These are phyloP conservation scores for Ophthalmolycus amberensis DNA, from an alignment of 2,113 vertebrate genomes.

Conservation along the genomic window DNA sequence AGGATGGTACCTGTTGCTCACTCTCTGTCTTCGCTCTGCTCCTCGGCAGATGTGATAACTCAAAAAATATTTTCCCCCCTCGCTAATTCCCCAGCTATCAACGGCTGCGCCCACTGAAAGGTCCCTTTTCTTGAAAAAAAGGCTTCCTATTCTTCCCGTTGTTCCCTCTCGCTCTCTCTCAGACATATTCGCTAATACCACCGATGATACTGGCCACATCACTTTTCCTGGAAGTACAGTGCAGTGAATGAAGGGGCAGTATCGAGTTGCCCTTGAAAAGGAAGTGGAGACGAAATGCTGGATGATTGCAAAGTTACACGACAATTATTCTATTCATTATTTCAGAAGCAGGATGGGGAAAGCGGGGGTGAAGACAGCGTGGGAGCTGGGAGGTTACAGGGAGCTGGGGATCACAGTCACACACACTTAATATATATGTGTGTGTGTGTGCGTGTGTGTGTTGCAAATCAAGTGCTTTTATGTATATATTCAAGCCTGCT, in stretches of 20 bases:
- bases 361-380: constrained; percentile 55
- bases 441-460: constrained; percentile 8
- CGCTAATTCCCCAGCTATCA: constrained; percentile 79
- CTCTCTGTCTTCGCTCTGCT: constrained; percentile 49
- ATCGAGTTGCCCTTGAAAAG: constrained; percentile 77
- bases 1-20: constrained; percentile 91
- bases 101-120: constrained; percentile 71
- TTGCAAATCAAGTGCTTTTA: constrained; percentile 62
- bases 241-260: constrained; percentile 71
- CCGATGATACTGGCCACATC: constrained; percentile 74
- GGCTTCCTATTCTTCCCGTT: constrained; percentile 64
- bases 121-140: constrained; percentile 57
- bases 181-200: constrained; percentile 62
- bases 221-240: constrained; percentile 75
- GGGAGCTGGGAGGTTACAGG: constrained; percentile 67
- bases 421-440: neutral
- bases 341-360: constrained; percentile 62
- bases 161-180: constrained; percentile 29
- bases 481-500: constrained; percentile 41
- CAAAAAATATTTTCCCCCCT: constrained; percentile 80
- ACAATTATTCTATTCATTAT: constrained; percentile 85
- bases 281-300: constrained; percentile 73
- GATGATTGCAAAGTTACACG: constrained; percentile 78
- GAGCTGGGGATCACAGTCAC: constrained; percentile 64
- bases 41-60: constrained; percentile 83